Base-by-base conservation (phyloP, 2,113 vertebrate genomes). In the Passer domesticus region DNA sequence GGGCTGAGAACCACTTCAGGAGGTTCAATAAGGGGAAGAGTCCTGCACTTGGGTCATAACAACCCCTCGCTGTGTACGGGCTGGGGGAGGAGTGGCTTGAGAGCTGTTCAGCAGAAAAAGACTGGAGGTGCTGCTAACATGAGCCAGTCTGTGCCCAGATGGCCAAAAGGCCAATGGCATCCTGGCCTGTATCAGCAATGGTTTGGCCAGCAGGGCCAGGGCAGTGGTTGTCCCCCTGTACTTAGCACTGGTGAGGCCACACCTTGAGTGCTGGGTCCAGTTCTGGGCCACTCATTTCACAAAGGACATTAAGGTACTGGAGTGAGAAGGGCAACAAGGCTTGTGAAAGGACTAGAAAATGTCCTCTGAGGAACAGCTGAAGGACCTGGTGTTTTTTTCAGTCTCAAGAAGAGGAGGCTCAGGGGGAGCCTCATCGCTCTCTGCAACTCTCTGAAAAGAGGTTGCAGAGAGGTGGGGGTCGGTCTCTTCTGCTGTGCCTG, bases 221-320 rank as follows among this genome's bases (percentile, higher is more conserved):
- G 9, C 70, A 67, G 19, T 0, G 3, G 52, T 14, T 44, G 7
- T 12, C 4, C 8, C 22, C 6, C 3, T 39, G 23, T 12, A 18
- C 46, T n/a, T 5, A 9, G 33, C 44, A 52, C 0, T n/a, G 68
- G 15, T n/a, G 77, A 67, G 23, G 27, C 10, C 44, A 52, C 8
- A n/a, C 7, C 39, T 67, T 25, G 46, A 46, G 9, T 15, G 17
- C 33, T n/a, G 33, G 5, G 4, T 33, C 27, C 28, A 59, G 44
- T 46, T 81, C 44, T 67, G 77, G 8, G 19, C 19, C 23, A 20
- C 7, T 46, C 23, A 60, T 13, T 46, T 39, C 30, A 21, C 7
- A 82, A 60, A 30, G 60, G 46, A 52, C 27, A 25, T 82, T n/a
- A 8, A 60, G 15, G 31, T 66, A 13, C 27, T 27, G 50, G 22